Evolutionary conservation across 2,888 invertebrate species (phyloP).

Genomic region (Trachelus stipa): DNA sequence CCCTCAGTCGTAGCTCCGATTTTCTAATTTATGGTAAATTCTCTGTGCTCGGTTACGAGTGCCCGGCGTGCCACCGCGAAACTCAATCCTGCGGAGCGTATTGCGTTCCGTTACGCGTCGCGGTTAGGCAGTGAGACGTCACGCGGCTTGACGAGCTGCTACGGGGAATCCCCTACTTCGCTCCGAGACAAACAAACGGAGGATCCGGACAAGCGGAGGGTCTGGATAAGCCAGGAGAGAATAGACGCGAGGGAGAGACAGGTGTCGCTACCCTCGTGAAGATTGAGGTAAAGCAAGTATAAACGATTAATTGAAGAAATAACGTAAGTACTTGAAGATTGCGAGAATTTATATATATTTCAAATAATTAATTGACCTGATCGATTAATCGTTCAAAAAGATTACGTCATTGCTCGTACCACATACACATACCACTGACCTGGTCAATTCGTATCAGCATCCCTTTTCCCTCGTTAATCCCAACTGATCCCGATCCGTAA

Average conservation of each 20-base stretch:
- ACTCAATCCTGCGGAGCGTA: no score
- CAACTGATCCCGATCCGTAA: not conserved
- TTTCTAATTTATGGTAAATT: conserved; percentile 29
- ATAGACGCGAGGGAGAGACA: conserved; percentile 7
- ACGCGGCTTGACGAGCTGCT: conserved; percentile 15
- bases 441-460: not conserved
- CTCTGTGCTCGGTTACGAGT: no score
- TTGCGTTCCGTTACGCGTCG: no score
- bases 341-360: no score
- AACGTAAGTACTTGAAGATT: no score
- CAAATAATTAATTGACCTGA: no score
- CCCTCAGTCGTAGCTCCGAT: conserved; percentile 13
- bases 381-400: no score
- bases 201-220: conserved; percentile 21
- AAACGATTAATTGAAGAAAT: no score
- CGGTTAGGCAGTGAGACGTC: not conserved
- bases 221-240: conserved; percentile 10
- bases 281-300: no score
- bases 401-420: not conserved
- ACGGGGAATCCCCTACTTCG: conserved; percentile 19
- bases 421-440: not conserved
- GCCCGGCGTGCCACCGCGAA: no score
- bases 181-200: not conserved
- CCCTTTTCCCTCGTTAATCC: conserved; percentile 14
- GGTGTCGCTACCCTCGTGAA: no score